Evolutionary conservation across 1,140 invertebrate species (phyloP).

Genomic region (Panagrolaimus sp.): DNA sequence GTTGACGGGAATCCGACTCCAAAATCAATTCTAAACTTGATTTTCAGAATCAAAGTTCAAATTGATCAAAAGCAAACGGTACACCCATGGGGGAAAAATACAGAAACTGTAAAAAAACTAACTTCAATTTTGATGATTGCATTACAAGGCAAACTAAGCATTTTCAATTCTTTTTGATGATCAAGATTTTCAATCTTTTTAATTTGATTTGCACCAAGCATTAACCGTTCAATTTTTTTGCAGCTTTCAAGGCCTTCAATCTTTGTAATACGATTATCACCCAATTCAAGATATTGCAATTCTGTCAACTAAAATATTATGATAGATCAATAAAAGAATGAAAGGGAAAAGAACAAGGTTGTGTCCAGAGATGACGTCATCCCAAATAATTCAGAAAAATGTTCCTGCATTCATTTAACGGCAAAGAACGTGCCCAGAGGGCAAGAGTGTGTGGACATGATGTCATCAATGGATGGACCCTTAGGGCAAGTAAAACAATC

Average conservation of each 20-base stretch:
- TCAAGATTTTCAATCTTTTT: slow-evolving; percentile 78
- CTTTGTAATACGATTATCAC: slow-evolving; percentile 78
- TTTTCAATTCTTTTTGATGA: slow-evolving; percentile 70
- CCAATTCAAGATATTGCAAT: slow-evolving; percentile 81
- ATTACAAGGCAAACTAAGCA: slow-evolving; percentile 75
- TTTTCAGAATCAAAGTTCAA: no score
- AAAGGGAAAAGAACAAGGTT: background rate
- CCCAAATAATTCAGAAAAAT: no score
- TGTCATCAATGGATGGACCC: slow-evolving; percentile 4
- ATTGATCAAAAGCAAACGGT: no score
- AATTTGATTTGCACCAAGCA: slow-evolving; percentile 94
- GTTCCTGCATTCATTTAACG: no score
- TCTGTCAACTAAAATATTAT: slow-evolving; percentile 62
- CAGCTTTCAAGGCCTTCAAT: slow-evolving; percentile 48
- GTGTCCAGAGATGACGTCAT: background rate
- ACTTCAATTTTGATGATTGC: slow-evolving; percentile 42
- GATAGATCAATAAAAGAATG: slow-evolving; percentile 20
- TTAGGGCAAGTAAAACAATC: background rate
- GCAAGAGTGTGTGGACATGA: no score
- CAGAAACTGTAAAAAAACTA: no score
- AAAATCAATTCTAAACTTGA: slow-evolving; percentile 11
- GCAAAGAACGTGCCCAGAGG: no score
- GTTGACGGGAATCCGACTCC: background rate
- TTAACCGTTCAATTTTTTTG: slow-evolving; percentile 69
- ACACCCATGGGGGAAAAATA: no score